These are phyloP conservation scores for Gibbula magus DNA, from an alignment of 2,888 invertebrate species.

Conservation along the genomic window DNA sequence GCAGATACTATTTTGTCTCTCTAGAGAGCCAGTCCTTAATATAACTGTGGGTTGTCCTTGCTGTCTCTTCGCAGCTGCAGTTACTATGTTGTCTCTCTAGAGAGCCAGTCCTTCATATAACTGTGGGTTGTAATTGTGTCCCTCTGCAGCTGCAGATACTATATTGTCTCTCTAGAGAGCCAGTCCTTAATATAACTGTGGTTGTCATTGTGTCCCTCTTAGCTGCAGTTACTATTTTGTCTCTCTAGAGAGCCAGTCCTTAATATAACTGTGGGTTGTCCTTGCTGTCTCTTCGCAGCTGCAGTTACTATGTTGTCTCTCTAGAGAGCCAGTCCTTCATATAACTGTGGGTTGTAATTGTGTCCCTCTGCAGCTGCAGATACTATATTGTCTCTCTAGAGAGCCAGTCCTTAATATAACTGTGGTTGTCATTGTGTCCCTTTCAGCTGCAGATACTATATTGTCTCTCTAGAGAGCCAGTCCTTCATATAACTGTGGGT, in stretches of 20 bases:
- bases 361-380: not conserved
- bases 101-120: too few relatives aligned
- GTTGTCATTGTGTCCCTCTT: not conserved
- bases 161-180: slow-evolving; percentile 32
- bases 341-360: not conserved
- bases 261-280: slow-evolving; percentile 67
- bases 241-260: slow-evolving; percentile 58
- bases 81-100: too few relatives aligned
- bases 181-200: not conserved
- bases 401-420: too few relatives aligned
- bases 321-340: too few relatives aligned
- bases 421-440: not conserved
- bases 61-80: not conserved
- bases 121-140: not conserved
- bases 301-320: slow-evolving; percentile 73
- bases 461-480: slow-evolving; percentile 51
- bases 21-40: too few relatives aligned
- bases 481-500: slow-evolving; percentile 53
- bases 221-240: not conserved
- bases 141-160: not conserved
- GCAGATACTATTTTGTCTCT: too few relatives aligned
- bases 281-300: slow-evolving; percentile 56
- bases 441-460: not conserved
- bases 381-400: slow-evolving; percentile 35
- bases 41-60: too few relatives aligned